Base-by-base conservation (phyloP, 2,888 invertebrate species). In the Xylota sylvarum region DNA sequence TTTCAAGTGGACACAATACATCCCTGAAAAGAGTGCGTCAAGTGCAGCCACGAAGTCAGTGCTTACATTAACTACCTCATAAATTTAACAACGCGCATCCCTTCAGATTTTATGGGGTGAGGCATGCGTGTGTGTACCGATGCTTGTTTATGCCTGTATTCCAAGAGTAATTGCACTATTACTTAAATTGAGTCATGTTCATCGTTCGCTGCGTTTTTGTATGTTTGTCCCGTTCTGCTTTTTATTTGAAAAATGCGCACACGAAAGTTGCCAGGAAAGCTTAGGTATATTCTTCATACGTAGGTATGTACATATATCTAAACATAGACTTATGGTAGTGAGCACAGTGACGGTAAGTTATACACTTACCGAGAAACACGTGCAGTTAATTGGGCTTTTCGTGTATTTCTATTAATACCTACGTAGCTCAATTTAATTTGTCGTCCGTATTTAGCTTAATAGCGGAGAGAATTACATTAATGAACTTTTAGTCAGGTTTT, bases 401-500 rank as follows among this genome's bases (percentile, higher is more conserved):
- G 40, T 40, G n/a, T 12, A 50, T 52, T 73, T 65, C 79, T 65
- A 56, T 64, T 27, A 72, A 55, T 79, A 50, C 70, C 9, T 14
- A 46, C 70, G 56, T 46, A 58, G 64, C 58, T 80, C 65, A 65
- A 80, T 58, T 73, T 80, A 46, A 56, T 79, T 73, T 73, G 64
- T 50, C 32, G 14, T 65, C 50, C n/a, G 48, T 72, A 80, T 52
- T 73, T 58, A 58, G 48, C 56, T 80, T 80, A 74, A 80, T 80
- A 80, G 73, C 64, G 79, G 40, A 50, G 65, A 73, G 73, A 80
- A 80, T 80, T 73, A 80, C 55, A 19, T 65, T 73, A 73, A 80
- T 80, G 56, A 62, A 73, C 40, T 73, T 48, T 64, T 80, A 50
- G 73, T 58, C 58, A 35, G 65, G 76, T 67, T 56, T 77, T 64